Base-by-base conservation (phyloP, 2,113 vertebrate species). In the Neotoma lepida region DNA sequence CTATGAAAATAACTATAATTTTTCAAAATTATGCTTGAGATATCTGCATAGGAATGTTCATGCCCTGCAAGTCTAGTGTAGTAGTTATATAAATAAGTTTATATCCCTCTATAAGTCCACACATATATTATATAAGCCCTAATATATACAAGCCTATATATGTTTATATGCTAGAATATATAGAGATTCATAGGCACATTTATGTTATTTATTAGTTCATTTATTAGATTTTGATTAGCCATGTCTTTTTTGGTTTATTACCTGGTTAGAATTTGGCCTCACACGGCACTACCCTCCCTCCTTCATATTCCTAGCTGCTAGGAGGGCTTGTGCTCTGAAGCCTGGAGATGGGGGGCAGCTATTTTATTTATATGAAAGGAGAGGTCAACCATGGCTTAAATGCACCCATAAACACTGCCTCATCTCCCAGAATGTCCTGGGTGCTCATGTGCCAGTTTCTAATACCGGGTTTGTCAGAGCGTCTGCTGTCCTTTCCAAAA, bases 191-290 rank as follows among this genome's bases (percentile, higher is more conserved):
- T 68, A 96, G 93, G 76, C 77, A 95, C 71, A 76, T 80, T 96
- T 95, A 91, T 49, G 33, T 89, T 91, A 90, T 94, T 95, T 95
- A 97, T 93, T 97, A 93, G 96, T 96, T 96, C 86, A 94, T 97
- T 97, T 97, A 97, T 95, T 97, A 90, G 96, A 94, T 95, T 97
- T 96, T 91, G 95, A 95, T 88, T 96, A 90, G 84, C 86, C 73
- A 6, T 88, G 90, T 95, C 73, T 95, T n/a, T 96, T 94, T 96
- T 92, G 77, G 90, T 97, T 97, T 97, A 97, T 96, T 97, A 88
- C 85, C 81, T 93, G 66, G 68, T 77, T 77, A 90, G 87, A 93
- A 93, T 86, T 71, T 92, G 88, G 44, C 88, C 82, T 92, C 92
- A 84, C 46, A 70, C 22, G 86, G 76, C 9, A 58, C 51, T 96